phyloP scores from a whole-genome alignment of 2,113 vertebrate genomes.

The Mus spicilegus region DNA sequence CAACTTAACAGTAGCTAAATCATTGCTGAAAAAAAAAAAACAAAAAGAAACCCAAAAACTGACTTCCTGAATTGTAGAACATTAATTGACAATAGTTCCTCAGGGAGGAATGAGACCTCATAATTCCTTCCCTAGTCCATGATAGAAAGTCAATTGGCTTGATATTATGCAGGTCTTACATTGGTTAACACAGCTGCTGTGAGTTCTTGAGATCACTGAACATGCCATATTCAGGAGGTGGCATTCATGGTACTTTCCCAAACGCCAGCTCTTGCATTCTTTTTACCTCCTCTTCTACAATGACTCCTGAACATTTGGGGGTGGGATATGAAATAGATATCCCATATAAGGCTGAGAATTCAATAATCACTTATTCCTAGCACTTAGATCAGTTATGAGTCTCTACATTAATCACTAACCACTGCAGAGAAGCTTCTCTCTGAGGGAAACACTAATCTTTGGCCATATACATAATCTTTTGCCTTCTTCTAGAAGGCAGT shows the following conservation, averaged over 20 bases:
- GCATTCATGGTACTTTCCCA: not conserved
- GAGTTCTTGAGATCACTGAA: not conserved
- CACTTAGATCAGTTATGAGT: no score
- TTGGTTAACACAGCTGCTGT: not conserved
- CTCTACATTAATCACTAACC: not conserved
- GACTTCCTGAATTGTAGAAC: no score
- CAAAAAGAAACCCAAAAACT: no score
- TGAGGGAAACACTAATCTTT: not conserved
- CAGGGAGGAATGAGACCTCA: not conserved
- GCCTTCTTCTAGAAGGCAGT: not conserved
- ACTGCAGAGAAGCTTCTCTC: not conserved
- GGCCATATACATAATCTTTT: not conserved
- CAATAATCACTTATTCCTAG: no score
- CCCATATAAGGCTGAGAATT: no score
- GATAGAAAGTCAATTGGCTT: not conserved
- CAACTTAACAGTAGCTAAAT: not conserved
- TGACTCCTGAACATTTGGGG: not conserved
- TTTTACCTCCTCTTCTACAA: not conserved
- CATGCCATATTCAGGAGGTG: not conserved
- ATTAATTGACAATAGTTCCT: not conserved
- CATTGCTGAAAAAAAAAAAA: not conserved
- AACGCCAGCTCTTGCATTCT: no score
- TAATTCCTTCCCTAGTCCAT: no score
- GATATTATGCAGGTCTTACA: not conserved
- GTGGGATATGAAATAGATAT: not conserved